Evolutionary conservation across 2,113 vertebrate genomes (phyloP).

Genomic region (Coptodon rendalli): DNA sequence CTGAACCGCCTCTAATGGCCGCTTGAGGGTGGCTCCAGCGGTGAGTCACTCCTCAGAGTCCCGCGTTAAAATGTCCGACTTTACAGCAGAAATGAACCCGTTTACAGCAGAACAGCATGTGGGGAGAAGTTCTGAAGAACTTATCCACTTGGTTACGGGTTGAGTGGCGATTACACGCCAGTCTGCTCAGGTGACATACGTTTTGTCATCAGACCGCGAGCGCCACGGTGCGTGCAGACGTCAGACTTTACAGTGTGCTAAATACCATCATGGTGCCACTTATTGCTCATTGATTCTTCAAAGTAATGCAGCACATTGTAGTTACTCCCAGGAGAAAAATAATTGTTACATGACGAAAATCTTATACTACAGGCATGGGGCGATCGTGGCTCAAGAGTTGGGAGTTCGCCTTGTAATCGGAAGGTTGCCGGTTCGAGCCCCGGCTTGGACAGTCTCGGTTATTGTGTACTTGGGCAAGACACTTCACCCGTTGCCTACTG

Average conservation of each 20-base stretch:
- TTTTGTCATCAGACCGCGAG: accelerated
- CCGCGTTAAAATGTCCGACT: not conserved
- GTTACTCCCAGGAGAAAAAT: not conserved
- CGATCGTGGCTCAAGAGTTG: too few relatives aligned
- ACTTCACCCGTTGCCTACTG: too few relatives aligned
- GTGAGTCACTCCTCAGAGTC: not conserved
- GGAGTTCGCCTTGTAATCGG: too few relatives aligned
- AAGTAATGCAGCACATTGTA: not conserved
- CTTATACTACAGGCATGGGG: too few relatives aligned
- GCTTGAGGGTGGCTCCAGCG: not conserved
- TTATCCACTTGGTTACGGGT: not conserved
- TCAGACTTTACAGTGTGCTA: not conserved
- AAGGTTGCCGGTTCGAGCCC: too few relatives aligned
- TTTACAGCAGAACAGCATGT: not conserved
- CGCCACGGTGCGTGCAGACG: accelerated
- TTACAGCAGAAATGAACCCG: not conserved
- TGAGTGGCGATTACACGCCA: too few relatives aligned
- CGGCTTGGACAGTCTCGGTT: too few relatives aligned
- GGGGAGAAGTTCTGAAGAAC: not conserved
- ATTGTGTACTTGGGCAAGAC: too few relatives aligned
- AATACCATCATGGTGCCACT: not conserved
- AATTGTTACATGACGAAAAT: not conserved
- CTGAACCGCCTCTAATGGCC: not conserved
- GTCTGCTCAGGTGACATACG: not conserved
- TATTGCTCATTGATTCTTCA: not conserved